Percentiles rank a stretch among this genome's conserved stretches.
phyloP scores from a whole-genome alignment of 23 tunicate species.

The Ciona savignyi region DNA sequence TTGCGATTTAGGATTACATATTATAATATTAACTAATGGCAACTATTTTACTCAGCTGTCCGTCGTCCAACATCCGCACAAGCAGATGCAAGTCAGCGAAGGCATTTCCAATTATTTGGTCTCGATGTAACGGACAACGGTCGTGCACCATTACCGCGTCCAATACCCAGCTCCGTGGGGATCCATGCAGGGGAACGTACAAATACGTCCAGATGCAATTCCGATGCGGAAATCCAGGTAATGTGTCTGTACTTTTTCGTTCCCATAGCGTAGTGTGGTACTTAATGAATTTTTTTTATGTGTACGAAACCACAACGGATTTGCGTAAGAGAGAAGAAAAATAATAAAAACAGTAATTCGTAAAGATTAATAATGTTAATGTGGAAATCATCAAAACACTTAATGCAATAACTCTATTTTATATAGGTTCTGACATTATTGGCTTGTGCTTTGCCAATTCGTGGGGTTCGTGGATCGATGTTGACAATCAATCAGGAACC shows the following conservation, averaged over 20 bases:
- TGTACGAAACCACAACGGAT: too few relatives aligned
- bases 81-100: constrained; percentile 15
- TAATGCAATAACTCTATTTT: too few relatives aligned
- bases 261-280: too few relatives aligned
- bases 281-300: too few relatives aligned
- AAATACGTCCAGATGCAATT: constrained; percentile 36
- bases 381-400: too few relatives aligned
- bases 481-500: constrained; percentile 1
- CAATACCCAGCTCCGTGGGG: constrained; percentile 1
- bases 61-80: background rate
- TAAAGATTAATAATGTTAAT: too few relatives aligned
- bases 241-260: too few relatives aligned
- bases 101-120: constrained; percentile 16
- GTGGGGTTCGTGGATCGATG: constrained; percentile 35
- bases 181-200: constrained; percentile 17
- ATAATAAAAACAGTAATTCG: too few relatives aligned
- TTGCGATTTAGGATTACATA: too few relatives aligned
- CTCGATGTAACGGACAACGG: constrained; percentile 15
- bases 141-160: constrained; percentile 17
- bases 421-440: constrained; percentile 22
- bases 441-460: constrained; percentile 29
- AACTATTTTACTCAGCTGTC: background rate
- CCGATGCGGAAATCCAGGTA: constrained; percentile 39
- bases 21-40: too few relatives aligned
- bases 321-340: too few relatives aligned